Evolutionary conservation across 2,113 vertebrate genomes (phyloP).

Genomic region (Columba livia): DNA sequence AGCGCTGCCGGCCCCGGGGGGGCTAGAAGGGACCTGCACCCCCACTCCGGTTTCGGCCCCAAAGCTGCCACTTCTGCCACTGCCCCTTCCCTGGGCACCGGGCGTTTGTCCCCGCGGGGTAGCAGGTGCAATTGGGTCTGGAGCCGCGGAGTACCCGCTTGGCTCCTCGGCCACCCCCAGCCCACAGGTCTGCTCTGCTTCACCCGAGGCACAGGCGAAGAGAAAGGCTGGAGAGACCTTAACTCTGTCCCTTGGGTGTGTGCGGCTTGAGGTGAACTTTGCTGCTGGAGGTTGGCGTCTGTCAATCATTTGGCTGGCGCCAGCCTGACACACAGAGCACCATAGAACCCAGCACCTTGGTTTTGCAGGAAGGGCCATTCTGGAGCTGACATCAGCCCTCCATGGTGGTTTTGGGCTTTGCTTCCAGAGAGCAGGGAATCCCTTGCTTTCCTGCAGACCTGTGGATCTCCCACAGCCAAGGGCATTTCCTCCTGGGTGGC

Average conservation of each 20-base stretch:
- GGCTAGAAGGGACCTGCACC: background rate
- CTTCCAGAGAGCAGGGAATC: background rate
- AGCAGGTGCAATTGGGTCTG: slow-evolving; percentile 11
- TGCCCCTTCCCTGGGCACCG: background rate
- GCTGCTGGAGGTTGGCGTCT: background rate
- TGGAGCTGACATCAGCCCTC: background rate
- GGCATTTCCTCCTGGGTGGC: background rate
- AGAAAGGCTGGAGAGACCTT: background rate
- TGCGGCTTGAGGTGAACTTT: background rate
- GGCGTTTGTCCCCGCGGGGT: background rate
- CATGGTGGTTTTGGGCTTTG: background rate
- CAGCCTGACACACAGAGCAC: background rate
- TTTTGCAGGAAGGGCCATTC: background rate
- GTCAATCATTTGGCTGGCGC: background rate
- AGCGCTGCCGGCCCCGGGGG: background rate
- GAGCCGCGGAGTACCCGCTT: background rate
- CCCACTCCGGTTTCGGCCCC: background rate
- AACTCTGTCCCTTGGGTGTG: background rate
- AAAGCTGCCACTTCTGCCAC: background rate
- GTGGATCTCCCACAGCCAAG: background rate
- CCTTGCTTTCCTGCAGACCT: background rate
- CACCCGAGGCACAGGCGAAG: background rate
- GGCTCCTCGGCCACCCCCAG: background rate
- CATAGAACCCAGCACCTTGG: fast-evolving
- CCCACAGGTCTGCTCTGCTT: background rate